Evolutionary conservation across 2,888 invertebrate genomes (phyloP).

Genomic region (Drosophila ezoana): DNA sequence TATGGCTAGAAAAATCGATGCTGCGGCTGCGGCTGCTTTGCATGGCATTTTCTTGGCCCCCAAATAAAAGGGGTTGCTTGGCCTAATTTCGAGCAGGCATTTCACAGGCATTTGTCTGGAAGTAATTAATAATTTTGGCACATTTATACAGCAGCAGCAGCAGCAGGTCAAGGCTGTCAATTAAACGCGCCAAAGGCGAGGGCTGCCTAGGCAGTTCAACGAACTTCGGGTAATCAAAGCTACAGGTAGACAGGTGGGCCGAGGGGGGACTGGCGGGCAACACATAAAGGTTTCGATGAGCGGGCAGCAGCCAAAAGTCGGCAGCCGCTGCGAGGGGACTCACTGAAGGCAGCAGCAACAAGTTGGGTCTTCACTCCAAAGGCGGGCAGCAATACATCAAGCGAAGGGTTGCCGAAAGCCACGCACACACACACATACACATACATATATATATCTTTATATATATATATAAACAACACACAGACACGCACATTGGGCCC

Average conservation of each 20-base stretch:
- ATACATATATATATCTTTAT: conserved; percentile 14
- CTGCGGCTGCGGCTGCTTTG: conserved; percentile 18
- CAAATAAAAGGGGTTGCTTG: conserved; percentile 56
- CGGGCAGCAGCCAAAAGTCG: conserved; percentile 28
- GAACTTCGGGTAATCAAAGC: conserved; percentile 24
- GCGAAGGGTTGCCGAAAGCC: conserved; percentile 72
- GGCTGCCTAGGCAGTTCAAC: conserved; percentile 50
- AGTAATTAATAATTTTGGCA: conserved; percentile 71
- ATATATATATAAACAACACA: conserved; percentile 22
- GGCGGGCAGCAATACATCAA: conserved; percentile 51
- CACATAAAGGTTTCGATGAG: conserved; percentile 22
- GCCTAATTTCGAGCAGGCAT: conserved; percentile 8
- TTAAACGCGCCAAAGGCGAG: conserved; percentile 11
- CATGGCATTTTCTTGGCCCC: conserved; percentile 11
- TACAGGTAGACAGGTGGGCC: neutral
- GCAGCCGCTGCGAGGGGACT: neutral
- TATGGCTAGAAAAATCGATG: conserved; percentile 62
- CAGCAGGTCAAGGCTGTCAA: conserved; percentile 61
- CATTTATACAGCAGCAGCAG: conserved; percentile 22
- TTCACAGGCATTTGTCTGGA: conserved; percentile 31
- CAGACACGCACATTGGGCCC: conserved; percentile 51
- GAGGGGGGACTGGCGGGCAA: neutral
- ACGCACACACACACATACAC: conserved; percentile 21
- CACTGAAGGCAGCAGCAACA: conserved; percentile 29
- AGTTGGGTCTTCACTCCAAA: conserved; percentile 32